A percentile compares a stretch with the other conserved stretches of the same genome.
phyloP scores from a whole-genome alignment of 2,113 vertebrate species.

The Saiga tatarica region DNA sequence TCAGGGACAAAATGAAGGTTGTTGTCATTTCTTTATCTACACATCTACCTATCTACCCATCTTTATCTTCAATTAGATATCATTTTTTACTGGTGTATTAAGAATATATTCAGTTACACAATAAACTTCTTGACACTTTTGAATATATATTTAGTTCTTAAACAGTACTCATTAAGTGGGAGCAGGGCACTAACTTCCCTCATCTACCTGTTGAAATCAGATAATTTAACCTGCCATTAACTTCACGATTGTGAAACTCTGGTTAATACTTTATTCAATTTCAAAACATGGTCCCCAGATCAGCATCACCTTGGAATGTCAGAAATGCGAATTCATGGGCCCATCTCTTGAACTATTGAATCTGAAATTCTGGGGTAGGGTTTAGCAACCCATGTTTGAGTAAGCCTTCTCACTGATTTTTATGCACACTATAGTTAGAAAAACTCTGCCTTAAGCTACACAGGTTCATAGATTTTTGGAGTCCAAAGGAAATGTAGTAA shows the following conservation, averaged over 20 bases:
- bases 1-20: neutral
- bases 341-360: neutral
- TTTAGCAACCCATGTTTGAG: neutral
- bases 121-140: neutral
- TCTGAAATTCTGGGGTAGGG: neutral
- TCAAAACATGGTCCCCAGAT: neutral
- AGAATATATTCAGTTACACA: neutral
- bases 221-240: neutral
- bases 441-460: neutral
- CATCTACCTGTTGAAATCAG: neutral
- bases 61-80: conserved; percentile 27
- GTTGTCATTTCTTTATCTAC: neutral
- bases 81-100: neutral
- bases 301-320: neutral
- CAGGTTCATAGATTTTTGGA: neutral
- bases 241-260: neutral
- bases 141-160: neutral
- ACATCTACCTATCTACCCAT: neutral
- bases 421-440: neutral
- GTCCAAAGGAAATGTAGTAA: neutral
- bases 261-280: neutral
- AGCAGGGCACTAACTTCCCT: neutral
- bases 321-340: neutral
- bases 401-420: neutral
- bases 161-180: neutral